Base-by-base conservation (phyloP, 1,140 invertebrate species). In the Euwallacea fornicatus region DNA sequence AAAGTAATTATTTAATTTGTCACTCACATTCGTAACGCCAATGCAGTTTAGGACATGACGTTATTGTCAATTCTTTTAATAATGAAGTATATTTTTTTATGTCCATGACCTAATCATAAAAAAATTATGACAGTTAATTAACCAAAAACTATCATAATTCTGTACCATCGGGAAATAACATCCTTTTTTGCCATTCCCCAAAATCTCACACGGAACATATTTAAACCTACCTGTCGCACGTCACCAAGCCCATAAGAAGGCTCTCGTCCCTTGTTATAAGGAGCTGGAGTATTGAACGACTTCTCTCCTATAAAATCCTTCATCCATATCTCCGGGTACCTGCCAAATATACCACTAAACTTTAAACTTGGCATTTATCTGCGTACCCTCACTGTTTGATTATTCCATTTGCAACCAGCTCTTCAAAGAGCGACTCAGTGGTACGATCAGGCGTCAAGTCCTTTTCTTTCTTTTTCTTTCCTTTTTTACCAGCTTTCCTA, bases 381-480 rank as follows among this genome's bases (percentile, higher is more conserved):
- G 2, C 7, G 44, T 54, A 66, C 9, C 41, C 33, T 42, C 9
- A 80, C 78, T 91, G 88, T 73, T 88, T 89, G 68, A 98, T 95
- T 7, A 98, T 95, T 4, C 93, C 94, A 81, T 97, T 92, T 0
- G 88, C 87, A 0, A 98, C 87, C 13, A 98, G 81, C 82, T 98
- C 96, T 81, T 98, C 95, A 81, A 95, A 96, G 0, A 97, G 82
- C 0, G 93, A 96, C 80, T 96, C 93, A 2, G 90, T 90, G 0
- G 92, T 94, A 77, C 94, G 85, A 78, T 98, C 95, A 0, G 95
- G 93, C 13, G 96, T 98, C 47, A 98, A 83, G 84, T 98, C 96
- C 82, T 98, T 98, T 78, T 97, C 95, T 81, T 95, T 97, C 78
- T 95, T 96, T 79, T 93, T 96, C 81, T 95, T 96, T 75, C 88